Conservation (phyloP, 2,113 vertebrate genomes). For the Cottus gobio region DNA sequence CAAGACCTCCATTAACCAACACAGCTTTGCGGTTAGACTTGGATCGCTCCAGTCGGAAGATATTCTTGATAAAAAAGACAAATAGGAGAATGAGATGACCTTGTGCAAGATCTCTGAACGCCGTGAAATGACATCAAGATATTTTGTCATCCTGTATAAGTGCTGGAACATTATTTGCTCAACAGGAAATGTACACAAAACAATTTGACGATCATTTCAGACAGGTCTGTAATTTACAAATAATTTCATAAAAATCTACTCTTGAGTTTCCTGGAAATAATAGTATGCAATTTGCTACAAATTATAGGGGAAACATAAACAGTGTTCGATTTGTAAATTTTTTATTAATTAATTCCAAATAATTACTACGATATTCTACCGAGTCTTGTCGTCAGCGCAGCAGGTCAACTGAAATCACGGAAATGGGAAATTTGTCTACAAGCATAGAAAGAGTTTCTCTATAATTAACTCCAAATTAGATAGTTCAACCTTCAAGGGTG, state of each 20-base stretch:
- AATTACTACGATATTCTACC: background rate
- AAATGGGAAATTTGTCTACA: background rate
- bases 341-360: background rate
- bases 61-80: conserved; percentile 48
- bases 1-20: conserved; percentile 54
- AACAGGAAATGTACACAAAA: background rate
- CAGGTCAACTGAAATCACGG: background rate
- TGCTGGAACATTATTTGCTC: background rate
- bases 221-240: background rate
- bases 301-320: background rate
- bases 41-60: conserved; percentile 33
- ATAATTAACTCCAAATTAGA: conserved; percentile 6
- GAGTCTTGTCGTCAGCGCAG: background rate
- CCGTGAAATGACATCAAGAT: conserved; percentile 2
- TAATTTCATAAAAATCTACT: background rate
- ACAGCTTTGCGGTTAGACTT: conserved; percentile 6
- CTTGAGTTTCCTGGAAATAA: background rate
- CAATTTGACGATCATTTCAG: background rate
- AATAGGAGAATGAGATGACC: conserved; percentile 31
- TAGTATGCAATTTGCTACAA: background rate
- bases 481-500: background rate
- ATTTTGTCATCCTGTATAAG: background rate
- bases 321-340: background rate
- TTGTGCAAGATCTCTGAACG: conserved; percentile 12
- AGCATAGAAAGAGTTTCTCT: background rate